A percentile compares a stretch with the other conserved stretches of the same genome.
These are phyloP conservation scores for Vireo altiloquus DNA, from an alignment of 2,113 vertebrate genomes.

Conservation along the genomic window DNA sequence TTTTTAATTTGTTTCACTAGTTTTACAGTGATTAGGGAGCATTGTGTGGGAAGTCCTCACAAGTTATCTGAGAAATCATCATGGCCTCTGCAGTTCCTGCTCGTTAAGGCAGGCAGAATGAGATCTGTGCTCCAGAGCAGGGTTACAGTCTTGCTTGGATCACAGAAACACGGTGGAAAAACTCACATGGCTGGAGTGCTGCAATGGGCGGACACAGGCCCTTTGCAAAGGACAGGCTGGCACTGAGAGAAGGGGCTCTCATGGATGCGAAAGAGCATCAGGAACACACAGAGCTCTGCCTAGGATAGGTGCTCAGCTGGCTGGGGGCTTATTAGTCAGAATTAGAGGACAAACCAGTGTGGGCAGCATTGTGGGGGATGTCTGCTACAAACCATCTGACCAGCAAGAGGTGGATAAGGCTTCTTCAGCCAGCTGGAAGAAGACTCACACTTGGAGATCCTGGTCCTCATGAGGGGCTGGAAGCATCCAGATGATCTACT, in stretches of 20 bases:
- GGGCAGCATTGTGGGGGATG: neutral
- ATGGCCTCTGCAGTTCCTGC: neutral
- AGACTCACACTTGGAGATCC: neutral
- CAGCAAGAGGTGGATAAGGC: neutral
- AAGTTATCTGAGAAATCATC: neutral
- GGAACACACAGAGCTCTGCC: neutral
- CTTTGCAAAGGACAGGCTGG: neutral
- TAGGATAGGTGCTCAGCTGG: too few species aligned
- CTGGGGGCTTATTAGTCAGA: neutral
- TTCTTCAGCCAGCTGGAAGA: neutral
- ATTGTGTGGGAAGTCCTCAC: neutral
- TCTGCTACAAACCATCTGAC: neutral
- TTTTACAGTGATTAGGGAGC: neutral
- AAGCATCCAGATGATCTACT: neutral
- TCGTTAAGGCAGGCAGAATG: neutral
- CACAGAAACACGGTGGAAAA: neutral
- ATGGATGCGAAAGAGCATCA: neutral
- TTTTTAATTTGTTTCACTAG: neutral
- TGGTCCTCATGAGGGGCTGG: neutral
- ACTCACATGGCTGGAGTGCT: neutral
- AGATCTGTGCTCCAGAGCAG: neutral
- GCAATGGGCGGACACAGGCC: neutral
- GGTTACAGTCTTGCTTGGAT: neutral
- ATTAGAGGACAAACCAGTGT: neutral
- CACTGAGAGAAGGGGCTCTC: fast-evolving